Conservation (phyloP, 2,888 invertebrate species). For the Quadroppia sp. region DNA sequence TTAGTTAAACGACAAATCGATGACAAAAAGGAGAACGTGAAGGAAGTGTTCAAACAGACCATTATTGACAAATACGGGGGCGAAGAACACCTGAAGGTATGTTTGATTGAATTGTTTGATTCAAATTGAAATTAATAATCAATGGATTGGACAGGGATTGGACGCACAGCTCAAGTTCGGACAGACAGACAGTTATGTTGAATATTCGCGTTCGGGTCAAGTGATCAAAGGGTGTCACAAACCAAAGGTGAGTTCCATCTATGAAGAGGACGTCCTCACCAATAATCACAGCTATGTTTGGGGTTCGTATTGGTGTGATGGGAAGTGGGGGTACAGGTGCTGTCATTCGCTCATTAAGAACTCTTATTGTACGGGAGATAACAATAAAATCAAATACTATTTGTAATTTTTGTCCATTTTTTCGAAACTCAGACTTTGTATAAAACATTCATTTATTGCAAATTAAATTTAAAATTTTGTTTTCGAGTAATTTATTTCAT, state of each 20-base stretch:
- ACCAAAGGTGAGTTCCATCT: constrained; percentile 74
- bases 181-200: constrained; percentile 91
- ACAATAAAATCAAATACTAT: constrained; percentile 49
- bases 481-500: too few relatives aligned
- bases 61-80: constrained; percentile 93
- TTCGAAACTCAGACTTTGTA: too few relatives aligned
- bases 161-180: constrained; percentile 70
- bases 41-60: constrained; percentile 71
- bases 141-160: constrained; percentile 80
- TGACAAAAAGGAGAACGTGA: constrained; percentile 81
- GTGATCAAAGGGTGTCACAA: constrained; percentile 76
- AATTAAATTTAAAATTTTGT: too few relatives aligned
- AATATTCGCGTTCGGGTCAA: constrained; percentile 90
- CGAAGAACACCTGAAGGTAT: constrained; percentile 79
- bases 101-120: too few relatives aligned
- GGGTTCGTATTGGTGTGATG: constrained; percentile 92
- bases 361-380: constrained; percentile 78
- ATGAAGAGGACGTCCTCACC: constrained; percentile 85
- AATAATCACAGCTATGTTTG: constrained; percentile 93
- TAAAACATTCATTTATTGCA: too few relatives aligned
- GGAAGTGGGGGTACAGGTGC: constrained; percentile 93
- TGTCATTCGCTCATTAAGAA: constrained; percentile 83
- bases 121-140: too few relatives aligned
- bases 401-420: neutral
- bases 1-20: constrained; percentile 82